Percentiles rank a stretch among this genome's conserved stretches.
These are phyloP conservation scores for Mesembrinibis cayennensis DNA, from an alignment of 2,113 vertebrate genomes.

Conservation along the genomic window DNA sequence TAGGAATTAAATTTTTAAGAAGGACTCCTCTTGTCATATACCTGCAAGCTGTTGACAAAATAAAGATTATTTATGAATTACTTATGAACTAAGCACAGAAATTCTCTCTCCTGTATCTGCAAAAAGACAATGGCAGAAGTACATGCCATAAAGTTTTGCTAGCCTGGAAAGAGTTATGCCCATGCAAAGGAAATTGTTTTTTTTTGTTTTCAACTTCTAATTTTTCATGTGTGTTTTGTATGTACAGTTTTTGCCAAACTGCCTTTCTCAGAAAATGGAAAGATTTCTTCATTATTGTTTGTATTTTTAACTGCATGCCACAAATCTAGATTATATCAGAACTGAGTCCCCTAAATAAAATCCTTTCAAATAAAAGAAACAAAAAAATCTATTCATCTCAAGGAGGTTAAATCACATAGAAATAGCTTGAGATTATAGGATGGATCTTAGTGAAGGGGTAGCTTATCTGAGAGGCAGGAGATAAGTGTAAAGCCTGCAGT, in stretches of 20 bases:
- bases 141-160: neutral
- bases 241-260: neutral
- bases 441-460: neutral
- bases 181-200: neutral
- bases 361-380: constrained; percentile 12
- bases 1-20: neutral
- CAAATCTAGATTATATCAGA: neutral
- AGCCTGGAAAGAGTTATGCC: neutral
- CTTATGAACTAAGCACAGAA: neutral
- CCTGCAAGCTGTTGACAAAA: neutral
- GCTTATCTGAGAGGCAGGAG: constrained; percentile 27
- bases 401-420: constrained; percentile 23
- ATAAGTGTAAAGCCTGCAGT: constrained; percentile 39
- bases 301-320: neutral
- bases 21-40: neutral
- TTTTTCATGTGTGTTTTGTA: neutral
- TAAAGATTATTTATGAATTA: neutral
- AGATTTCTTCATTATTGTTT: neutral
- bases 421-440: constrained; percentile 26
- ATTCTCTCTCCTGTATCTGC: neutral
- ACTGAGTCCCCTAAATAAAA: neutral
- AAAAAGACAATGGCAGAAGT: neutral
- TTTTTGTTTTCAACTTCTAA: neutral
- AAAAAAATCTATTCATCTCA: neutral
- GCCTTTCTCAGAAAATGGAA: neutral